Evolutionary conservation across 2,888 invertebrate species (phyloP), one percentile per base, ranked within the genome.

Genomic region (Acleris holmiana): DNA sequence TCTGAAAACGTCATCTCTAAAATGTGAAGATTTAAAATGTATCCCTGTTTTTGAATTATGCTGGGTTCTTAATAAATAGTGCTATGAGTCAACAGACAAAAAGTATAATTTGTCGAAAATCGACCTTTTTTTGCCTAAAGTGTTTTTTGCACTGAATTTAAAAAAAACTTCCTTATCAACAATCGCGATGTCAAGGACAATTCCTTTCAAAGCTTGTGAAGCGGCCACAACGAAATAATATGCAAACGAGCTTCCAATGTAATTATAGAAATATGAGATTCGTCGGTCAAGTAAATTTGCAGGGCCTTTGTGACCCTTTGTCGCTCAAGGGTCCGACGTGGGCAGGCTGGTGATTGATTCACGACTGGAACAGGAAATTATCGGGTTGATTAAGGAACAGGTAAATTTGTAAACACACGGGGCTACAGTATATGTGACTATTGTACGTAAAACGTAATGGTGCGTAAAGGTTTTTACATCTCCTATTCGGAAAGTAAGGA

Each of bases 261-360:
- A 53, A 35, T 53, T 53, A 53, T 40, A 40, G 17, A 53, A 35
- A 35, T 53, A 40, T 19, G 17, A 53, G 40, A 53, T 35, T 13
- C 53, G 18, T 53, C 19, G 19, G 53, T 53, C 53, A 35, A 53
- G 53, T 40, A 53, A n/a, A 53, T 53, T 51, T 35, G 53, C 40
- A 19, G 53, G 53, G 7, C 53, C 53, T 40, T 53, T 53, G 53
- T 40, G 53, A 29, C 29, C 29, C 29, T 7, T 29, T 29, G 29
- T 29, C 8, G 35, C 17, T 40, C 40, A 10, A 53, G 53, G 53
- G 40, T 15, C 40, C 15, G 19, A 18, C 53, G 53, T 35, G 53
- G 18, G 53, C 7, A 13, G 51, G 15, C 29, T 35, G 8, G 19
- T 19, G 51, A 53, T 50, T 17, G 50, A 25, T 50, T 23, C 25